phyloP scores from a whole-genome alignment of 1,140 invertebrate species.

The Drosophila neocordata region DNA sequence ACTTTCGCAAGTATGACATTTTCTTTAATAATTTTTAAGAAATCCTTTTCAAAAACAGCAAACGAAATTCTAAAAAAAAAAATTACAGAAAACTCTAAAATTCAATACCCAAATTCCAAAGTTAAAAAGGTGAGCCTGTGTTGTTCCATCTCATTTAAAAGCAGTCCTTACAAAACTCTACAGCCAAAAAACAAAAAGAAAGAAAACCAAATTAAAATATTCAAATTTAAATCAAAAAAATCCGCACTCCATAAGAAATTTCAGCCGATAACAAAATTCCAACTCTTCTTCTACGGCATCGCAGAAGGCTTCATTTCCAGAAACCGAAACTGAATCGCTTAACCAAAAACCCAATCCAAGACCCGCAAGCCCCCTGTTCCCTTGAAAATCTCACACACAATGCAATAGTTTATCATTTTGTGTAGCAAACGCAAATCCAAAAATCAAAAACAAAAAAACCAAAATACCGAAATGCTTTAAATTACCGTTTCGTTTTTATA shows the following conservation, averaged over 20 bases:
- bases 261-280: slow-evolving; percentile 27
- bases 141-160: background rate
- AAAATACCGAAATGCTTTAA: slow-evolving; percentile 53
- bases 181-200: slow-evolving; percentile 15
- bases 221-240: background rate
- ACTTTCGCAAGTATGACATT: slow-evolving; percentile 74
- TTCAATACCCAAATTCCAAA: slow-evolving; percentile 6
- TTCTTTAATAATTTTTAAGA: slow-evolving; percentile 45
- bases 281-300: slow-evolving; percentile 79
- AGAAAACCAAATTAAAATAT: background rate
- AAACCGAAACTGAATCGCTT: slow-evolving; percentile 9
- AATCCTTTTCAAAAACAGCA: background rate
- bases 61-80: background rate
- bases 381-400: slow-evolving; percentile 69
- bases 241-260: slow-evolving; percentile 2
- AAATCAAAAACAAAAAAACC: slow-evolving; percentile 28
- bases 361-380: slow-evolving; percentile 36
- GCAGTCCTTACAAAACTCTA: slow-evolving; percentile 18
- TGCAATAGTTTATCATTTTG: slow-evolving; percentile 81
- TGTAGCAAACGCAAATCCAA: slow-evolving; percentile 77
- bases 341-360: slow-evolving; percentile 19
- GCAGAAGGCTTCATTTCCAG: slow-evolving; percentile 79
- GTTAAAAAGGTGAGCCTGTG: slow-evolving; percentile 8
- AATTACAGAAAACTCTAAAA: background rate
- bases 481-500: slow-evolving; percentile 67